Percentiles rank a stretch among this genome's conserved stretches.
Evolutionary conservation across 1,140 invertebrate species (phyloP).

Genomic region (Pentalonia nigronervosa): DNA sequence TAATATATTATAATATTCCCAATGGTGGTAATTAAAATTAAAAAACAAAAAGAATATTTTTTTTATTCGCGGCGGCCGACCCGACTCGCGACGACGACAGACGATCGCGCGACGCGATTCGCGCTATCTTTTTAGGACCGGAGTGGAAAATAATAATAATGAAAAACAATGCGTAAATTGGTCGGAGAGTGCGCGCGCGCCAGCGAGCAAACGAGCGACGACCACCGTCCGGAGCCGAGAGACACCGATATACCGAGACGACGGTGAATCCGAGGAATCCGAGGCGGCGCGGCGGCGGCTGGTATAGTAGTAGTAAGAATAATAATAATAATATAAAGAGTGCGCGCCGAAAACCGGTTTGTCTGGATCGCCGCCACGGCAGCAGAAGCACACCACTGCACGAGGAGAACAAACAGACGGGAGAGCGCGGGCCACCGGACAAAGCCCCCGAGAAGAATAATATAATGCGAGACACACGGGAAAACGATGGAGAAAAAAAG

Average conservation of each 20-base stretch:
- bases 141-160: not conserved
- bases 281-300: not conserved
- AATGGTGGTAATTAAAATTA: constrained; percentile 33
- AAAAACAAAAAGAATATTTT: not conserved
- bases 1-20: not conserved
- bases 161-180: constrained; percentile 28
- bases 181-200: not conserved
- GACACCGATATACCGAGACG: not conserved
- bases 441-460: constrained; percentile 48
- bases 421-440: constrained; percentile 38
- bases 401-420: constrained; percentile 45
- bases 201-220: not conserved
- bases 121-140: constrained; percentile 30
- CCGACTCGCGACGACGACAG: not conserved
- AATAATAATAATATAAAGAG: constrained; percentile 24
- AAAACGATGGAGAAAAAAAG: constrained; percentile 24
- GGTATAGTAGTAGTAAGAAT: not conserved
- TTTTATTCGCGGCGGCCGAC: not conserved
- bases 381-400: constrained; percentile 26
- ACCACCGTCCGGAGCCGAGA: not conserved
- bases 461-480: constrained; percentile 8
- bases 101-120: constrained; percentile 29
- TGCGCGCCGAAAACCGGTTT: constrained; percentile 45
- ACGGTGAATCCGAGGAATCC: constrained; percentile 45
- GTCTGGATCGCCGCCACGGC: constrained; percentile 32